phyloP scores from a whole-genome alignment of 2,888 invertebrate species.

The Micropterix aruncella region DNA sequence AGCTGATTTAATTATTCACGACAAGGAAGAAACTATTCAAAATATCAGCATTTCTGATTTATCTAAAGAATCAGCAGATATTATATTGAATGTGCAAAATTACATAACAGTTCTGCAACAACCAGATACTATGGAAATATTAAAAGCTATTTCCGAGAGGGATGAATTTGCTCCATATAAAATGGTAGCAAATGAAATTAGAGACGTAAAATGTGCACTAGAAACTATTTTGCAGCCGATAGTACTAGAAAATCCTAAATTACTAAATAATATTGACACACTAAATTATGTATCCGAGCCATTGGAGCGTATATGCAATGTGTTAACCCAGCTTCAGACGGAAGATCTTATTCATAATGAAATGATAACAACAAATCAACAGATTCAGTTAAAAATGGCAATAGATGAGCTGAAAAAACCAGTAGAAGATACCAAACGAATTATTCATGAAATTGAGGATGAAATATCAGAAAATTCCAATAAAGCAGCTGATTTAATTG shows the following conservation, averaged over 20 bases:
- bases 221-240: not conserved
- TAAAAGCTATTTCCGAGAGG: not conserved
- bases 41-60: not conserved
- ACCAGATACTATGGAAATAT: not conserved
- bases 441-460: no score
- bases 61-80: not conserved
- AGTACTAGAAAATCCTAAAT: not conserved
- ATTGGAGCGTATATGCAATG: not conserved
- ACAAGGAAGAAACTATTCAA: not conserved
- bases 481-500: no score
- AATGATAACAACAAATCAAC: not conserved
- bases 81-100: not conserved
- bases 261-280: no score
- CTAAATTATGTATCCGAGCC: no score
- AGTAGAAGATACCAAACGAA: no score
- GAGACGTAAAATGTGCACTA: not conserved
- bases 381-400: not conserved
- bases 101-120: not conserved
- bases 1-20: no score
- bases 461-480: no score
- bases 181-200: not conserved
- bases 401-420: no score
- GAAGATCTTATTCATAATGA: not conserved
- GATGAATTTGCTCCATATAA: not conserved
- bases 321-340: not conserved